Evolutionary conservation across 2,113 vertebrate genomes (phyloP).

Genomic region (Alligator sinensis): DNA sequence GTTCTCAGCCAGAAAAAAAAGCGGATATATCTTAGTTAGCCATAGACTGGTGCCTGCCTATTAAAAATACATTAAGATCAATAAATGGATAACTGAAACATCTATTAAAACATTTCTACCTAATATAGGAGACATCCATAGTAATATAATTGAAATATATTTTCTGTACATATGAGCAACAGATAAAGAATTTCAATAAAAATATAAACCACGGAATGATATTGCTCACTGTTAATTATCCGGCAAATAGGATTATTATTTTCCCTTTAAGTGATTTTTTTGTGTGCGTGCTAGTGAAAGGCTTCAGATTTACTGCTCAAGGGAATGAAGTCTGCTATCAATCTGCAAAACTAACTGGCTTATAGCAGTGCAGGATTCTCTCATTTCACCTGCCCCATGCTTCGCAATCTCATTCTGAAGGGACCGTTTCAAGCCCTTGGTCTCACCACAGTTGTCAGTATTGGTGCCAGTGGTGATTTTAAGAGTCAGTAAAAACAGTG

Average conservation of each 20-base stretch:
- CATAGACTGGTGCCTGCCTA: not conserved
- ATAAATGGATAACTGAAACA: conserved; percentile 69
- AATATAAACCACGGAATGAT: conserved; percentile 34
- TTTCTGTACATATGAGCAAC: conserved; percentile 30
- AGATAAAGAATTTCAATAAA: conserved; percentile 59
- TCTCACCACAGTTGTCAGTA: not conserved
- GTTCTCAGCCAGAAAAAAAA: conserved; percentile 30
- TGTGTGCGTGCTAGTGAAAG: not conserved
- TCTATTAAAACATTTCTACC: conserved; percentile 52
- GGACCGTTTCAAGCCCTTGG: not conserved
- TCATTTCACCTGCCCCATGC: not conserved
- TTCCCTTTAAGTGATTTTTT: conserved; percentile 38
- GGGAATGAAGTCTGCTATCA: conserved; percentile 1
- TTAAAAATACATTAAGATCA: conserved; percentile 73
- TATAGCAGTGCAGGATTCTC: not conserved
- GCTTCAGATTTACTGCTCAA: conserved; percentile 19
- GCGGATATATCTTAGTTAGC: conserved; percentile 55
- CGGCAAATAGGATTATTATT: conserved; percentile 56
- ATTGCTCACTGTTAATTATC: conserved; percentile 52
- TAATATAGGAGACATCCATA: conserved; percentile 57
- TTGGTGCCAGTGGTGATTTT: no score
- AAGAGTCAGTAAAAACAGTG: no score
- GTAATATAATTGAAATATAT: conserved; percentile 63
- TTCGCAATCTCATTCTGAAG: not conserved
- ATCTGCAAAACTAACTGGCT: not conserved